Conservation (phyloP, 1,140 invertebrate species). For the Coenobita brevimanus region DNA sequence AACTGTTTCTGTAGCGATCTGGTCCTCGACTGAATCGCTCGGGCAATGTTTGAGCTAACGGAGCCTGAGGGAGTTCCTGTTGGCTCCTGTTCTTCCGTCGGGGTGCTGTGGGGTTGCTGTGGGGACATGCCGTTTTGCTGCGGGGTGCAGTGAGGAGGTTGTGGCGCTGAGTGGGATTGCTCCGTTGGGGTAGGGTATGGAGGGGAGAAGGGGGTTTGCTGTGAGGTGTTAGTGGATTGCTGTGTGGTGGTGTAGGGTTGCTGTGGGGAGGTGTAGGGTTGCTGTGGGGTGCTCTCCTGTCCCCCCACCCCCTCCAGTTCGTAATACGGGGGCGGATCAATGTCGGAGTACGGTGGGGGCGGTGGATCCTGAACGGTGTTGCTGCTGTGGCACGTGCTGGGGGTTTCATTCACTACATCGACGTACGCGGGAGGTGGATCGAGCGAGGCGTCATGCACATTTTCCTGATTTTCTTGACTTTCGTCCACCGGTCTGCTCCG, state of each 20-base stretch:
- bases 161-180: too few species aligned
- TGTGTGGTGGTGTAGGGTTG: too few species aligned
- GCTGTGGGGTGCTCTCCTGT: background rate
- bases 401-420: background rate
- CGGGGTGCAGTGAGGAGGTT: too few species aligned
- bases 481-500: background rate
- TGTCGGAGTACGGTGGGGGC: conserved; percentile 8
- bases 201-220: too few species aligned
- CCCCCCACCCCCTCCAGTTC: background rate
- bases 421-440: conserved; percentile 9
- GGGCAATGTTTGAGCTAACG: background rate
- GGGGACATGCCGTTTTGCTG: too few species aligned
- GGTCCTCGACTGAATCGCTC: background rate
- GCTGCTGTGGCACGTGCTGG: background rate
- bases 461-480: background rate
- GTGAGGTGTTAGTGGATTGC: too few species aligned
- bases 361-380: background rate
- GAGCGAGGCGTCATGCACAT: background rate
- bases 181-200: too few species aligned
- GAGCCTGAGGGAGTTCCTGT: background rate
- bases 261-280: background rate
- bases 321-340: conserved; percentile 2
- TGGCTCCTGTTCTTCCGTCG: background rate
- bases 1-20: conserved; percentile 15
- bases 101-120: too few species aligned